phyloP scores from a whole-genome alignment of 2,113 vertebrate genomes.

The Charadrius vociferus region DNA sequence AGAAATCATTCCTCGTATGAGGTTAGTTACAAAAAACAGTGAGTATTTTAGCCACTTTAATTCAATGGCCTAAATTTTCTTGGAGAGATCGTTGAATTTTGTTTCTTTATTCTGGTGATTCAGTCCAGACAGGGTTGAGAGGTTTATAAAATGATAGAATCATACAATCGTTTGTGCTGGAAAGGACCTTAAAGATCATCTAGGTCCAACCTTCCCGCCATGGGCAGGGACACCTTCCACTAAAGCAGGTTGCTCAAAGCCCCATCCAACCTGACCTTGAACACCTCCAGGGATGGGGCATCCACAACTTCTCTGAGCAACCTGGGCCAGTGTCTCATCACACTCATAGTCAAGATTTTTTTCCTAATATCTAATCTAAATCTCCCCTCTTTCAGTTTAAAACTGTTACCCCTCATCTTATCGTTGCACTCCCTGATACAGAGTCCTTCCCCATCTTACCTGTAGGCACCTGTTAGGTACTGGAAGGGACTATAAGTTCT shows the following conservation, averaged over 20 bases:
- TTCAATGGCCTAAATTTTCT: not conserved
- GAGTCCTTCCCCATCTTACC: not conserved
- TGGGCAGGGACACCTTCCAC: not conserved
- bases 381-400: not conserved
- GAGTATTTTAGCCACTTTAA: not conserved
- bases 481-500: not conserved
- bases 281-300: not conserved
- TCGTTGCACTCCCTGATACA: not conserved
- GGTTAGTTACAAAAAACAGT: not conserved
- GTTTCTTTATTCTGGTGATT: not conserved
- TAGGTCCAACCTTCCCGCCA: not conserved
- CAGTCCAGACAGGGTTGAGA: too few relatives aligned
- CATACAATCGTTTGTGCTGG: not conserved
- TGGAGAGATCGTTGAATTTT: not conserved
- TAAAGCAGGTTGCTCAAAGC: not conserved
- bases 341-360: not conserved
- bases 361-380: not conserved
- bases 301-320: not conserved
- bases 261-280: not conserved
- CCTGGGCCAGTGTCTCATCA: not conserved
- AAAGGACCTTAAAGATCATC: not conserved
- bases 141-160: not conserved
- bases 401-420: not conserved
- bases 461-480: not conserved
- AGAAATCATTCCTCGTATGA: not conserved